Base-by-base conservation (phyloP, 30 jellyfish, hydroid and myxozoan genomes). In the Catostylus mosaicus region DNA sequence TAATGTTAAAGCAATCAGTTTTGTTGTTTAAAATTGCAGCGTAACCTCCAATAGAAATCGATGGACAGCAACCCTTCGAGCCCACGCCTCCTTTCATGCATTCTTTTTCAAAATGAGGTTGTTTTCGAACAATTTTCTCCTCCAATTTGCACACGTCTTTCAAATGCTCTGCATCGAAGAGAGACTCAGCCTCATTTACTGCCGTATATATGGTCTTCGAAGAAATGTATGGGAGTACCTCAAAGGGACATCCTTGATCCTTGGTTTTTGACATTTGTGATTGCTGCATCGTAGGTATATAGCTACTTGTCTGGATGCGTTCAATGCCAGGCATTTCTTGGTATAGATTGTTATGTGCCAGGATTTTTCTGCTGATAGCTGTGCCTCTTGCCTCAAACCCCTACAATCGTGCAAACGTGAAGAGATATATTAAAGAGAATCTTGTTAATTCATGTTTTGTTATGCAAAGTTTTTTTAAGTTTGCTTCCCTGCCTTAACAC, bases 371-470 rank as follows among this genome's bases (percentile, higher is more conserved):
- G 71, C 97, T 88, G 22, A 88, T 88, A 26, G 40, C 37, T 10
- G 97, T 88, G 23, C 97, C 97, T 35, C 96, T 54, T 33, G 96
- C 88, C 62, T 79, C 93, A 75, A 88, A 88, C 0, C 97, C 97
- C 97, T 88, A n/a, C n/a, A n/a, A n/a, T n/a, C n/a, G n/a, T n/a
- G n/a, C n/a, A n/a, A n/a, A n/a, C n/a, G n/a, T n/a, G n/a, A n/a
- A n/a, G n/a, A n/a, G n/a, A n/a, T n/a, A n/a, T n/a, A n/a, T n/a
- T n/a, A n/a, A n/a, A n/a, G n/a, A n/a, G n/a, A n/a, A n/a, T n/a
- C n/a, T n/a, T n/a, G n/a, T n/a, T n/a, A n/a, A n/a, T n/a, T n/a
- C n/a, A n/a, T n/a, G n/a, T n/a, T n/a, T n/a, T n/a, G n/a, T n/a
- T n/a, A n/a, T n/a, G n/a, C n/a, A n/a, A n/a, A n/a, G n/a, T n/a